phyloP scores from a whole-genome alignment of 2,797 vertebrate species.

The Poecile montanus region DNA sequence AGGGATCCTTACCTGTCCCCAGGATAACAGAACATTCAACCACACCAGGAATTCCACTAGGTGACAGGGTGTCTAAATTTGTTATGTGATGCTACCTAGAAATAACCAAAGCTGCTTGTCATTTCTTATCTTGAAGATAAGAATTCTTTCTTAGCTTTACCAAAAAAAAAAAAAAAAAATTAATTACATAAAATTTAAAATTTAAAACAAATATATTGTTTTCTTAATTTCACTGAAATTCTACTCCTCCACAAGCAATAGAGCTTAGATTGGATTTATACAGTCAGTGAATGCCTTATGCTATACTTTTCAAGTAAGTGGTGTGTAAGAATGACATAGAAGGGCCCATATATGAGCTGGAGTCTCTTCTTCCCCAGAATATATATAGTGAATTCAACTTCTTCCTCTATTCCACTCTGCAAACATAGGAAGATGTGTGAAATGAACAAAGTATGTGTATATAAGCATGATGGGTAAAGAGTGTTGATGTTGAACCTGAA shows the following conservation, averaged over 20 bases:
- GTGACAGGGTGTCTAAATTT: not conserved
- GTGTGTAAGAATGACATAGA: not conserved
- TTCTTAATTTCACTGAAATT: not conserved
- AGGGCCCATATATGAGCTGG: not conserved
- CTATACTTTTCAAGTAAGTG: not conserved
- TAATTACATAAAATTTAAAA: no score
- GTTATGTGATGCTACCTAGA: not conserved
- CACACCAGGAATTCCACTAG: not conserved
- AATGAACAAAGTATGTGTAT: slow-evolving; percentile 73
- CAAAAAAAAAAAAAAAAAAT: not conserved
- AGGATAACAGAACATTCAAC: not conserved
- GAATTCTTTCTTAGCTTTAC: no score
- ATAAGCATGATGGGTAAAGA: slow-evolving; percentile 66
- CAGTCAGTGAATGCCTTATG: not conserved
- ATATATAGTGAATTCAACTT: not conserved
- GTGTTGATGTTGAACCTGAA: slow-evolving; percentile 75
- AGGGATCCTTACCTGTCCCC: not conserved
- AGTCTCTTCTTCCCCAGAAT: slow-evolving; percentile 14
- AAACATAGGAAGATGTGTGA: slow-evolving; percentile 70
- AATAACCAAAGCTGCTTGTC: not conserved
- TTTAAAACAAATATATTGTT: not conserved
- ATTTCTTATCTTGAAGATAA: not conserved
- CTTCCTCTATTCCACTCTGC: slow-evolving; percentile 40
- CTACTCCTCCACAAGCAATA: not conserved
- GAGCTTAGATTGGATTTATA: not conserved